Evolutionary conservation across 2,113 vertebrate species (phyloP), one percentile per base, ranked within the genome.

Genomic region (Ailuropoda melanoleuca): DNA sequence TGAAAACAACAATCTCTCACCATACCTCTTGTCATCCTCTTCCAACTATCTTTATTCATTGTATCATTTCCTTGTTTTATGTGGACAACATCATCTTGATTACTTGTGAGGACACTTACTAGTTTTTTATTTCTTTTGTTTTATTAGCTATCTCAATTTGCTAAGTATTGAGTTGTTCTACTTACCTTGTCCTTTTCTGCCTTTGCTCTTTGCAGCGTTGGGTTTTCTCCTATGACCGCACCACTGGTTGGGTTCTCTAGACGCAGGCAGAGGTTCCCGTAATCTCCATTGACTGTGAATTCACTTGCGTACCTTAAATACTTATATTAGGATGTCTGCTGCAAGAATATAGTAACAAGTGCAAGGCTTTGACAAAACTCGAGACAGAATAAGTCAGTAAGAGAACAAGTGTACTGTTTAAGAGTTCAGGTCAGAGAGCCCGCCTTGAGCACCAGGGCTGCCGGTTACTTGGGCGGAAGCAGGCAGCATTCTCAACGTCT

Each of bases 191-290:
- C 14, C 26, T 7, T 14, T 7, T 21, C 39, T 4, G 14, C 15
- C 34, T 11, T 10, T 26, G 17, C 1, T 26, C n/a, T 55, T 29
- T 2, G 26, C 66, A 17, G 2, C 4, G 0, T 3, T 6, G 1
- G 4, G 4, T 43, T 34, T 39, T n/a, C 26, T 34, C 26, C 0
- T 4, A n/a, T 8, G 37, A 18, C 34, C 10, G 12, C 0, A 0
- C 46, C 6, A 4, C 4, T 1, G 26, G 0, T 37, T 6, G 18
- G 34, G n/a, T 3, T 18, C 14, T 17, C n/a, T 43, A 1, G 3
- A 23, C n/a, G 19, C 18, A 1, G 8, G 19, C 18, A 1, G 9
- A 12, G 43, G 39, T 6, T 50, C 75, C 8, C 14, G 1, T 60
- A 5, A 0, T 34, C 77, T 43, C 26, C 24, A 3, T 1, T 1